A percentile compares a stretch with the other conserved stretches of the same genome.
phyloP scores from a whole-genome alignment of 1,140 invertebrate species.

The Oreohelix idahoensis region DNA sequence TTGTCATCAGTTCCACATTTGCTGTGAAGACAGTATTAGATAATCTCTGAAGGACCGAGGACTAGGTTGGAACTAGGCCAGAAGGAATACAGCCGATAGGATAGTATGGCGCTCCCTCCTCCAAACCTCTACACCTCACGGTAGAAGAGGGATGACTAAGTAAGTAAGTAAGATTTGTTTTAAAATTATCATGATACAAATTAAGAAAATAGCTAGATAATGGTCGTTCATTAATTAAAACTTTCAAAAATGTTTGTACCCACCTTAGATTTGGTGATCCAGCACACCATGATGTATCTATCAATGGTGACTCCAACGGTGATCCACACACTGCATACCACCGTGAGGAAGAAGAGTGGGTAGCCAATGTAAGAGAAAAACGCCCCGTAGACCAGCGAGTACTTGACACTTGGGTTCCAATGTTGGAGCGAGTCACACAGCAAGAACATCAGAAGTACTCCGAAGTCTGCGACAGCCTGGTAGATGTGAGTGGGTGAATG shows the following conservation, averaged over 20 bases:
- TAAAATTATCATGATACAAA: background rate
- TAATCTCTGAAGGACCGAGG: background rate
- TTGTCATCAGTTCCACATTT: no score
- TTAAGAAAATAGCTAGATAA: background rate
- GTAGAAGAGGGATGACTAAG: no score
- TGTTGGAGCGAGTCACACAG: slow-evolving; percentile 50
- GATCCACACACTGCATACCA: slow-evolving; percentile 61
- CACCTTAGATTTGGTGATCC: slow-evolving; percentile 60
- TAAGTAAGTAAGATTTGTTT: no score
- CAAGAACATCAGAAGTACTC: slow-evolving; percentile 57
- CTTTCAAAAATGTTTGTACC: background rate
- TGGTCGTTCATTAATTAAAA: background rate
- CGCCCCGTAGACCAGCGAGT: slow-evolving; percentile 45
- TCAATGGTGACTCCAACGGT: slow-evolving; percentile 62
- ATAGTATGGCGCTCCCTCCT: no score
- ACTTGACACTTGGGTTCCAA: slow-evolving; percentile 48
- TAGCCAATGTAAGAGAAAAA: slow-evolving; percentile 62
- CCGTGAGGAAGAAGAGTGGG: slow-evolving; percentile 56
- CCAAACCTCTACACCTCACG: no score
- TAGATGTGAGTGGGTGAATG: no score
- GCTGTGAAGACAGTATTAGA: background rate
- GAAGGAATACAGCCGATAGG: no score
- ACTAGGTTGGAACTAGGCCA: no score
- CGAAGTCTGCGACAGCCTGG: slow-evolving; percentile 53
- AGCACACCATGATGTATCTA: slow-evolving; percentile 64